A percentile compares a stretch with the other conserved stretches of the same genome.
Conservation (phyloP, 2,113 vertebrate species). For the Stegastes partitus region DNA sequence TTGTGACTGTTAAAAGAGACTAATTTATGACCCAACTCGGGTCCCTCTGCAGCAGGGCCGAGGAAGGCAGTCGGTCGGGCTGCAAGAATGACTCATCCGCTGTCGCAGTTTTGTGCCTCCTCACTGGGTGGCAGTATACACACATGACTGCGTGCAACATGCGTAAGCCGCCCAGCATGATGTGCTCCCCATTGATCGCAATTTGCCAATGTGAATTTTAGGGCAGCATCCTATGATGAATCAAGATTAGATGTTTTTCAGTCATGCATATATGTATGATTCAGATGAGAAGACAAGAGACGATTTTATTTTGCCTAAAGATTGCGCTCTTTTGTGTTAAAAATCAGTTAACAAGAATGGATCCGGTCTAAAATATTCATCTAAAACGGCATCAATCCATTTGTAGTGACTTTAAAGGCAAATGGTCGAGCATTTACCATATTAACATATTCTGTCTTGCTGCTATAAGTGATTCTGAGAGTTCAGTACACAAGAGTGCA, state of each 20-base stretch:
- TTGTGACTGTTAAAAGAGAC: constrained; percentile 78
- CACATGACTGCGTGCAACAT: constrained; percentile 28
- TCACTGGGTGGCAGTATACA: constrained; percentile 74
- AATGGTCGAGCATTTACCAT: background rate
- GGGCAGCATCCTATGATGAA: constrained; percentile 57
- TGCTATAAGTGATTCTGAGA: background rate
- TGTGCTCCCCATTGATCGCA: constrained; percentile 37
- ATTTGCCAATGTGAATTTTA: constrained; percentile 52
- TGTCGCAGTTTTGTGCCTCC: background rate
- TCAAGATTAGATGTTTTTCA: constrained; percentile 48
- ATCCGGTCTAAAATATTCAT: background rate
- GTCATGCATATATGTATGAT: constrained; percentile 52
- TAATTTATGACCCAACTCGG: constrained; percentile 68
- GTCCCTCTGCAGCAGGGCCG: constrained; percentile 55
- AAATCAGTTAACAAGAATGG: constrained; percentile 9
- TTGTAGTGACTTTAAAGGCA: background rate
- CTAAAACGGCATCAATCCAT: background rate
- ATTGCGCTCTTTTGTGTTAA: background rate
- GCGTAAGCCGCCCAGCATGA: background rate
- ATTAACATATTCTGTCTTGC: background rate
- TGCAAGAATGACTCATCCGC: constrained; percentile 64
- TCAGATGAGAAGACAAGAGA: constrained; percentile 15
- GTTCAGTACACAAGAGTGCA: constrained; percentile 10
- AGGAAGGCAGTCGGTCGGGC: constrained; percentile 27
- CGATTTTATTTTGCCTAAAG: background rate